These are phyloP conservation scores for Calameuta pallipes DNA, from an alignment of 2,888 invertebrate species.

Conservation along the genomic window DNA sequence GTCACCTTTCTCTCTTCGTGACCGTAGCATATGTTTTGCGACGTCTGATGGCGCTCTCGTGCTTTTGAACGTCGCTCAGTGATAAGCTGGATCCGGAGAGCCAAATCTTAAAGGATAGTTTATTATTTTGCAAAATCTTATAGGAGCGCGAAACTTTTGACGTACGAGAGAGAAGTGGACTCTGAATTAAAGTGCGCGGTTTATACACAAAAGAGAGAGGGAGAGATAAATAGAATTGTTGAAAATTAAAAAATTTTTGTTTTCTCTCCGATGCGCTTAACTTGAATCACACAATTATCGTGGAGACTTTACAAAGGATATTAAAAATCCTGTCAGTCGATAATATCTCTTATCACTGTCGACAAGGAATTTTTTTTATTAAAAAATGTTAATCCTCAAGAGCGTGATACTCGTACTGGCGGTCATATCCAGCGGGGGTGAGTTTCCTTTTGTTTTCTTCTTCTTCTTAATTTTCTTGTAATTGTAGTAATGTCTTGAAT, in stretches of 20 bases:
- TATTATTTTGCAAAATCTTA: background rate
- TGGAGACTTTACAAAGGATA: background rate
- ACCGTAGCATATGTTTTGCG: conserved; percentile 63
- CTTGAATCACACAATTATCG: background rate
- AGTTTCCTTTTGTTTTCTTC: conserved; percentile 34
- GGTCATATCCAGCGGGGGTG: conserved; percentile 51
- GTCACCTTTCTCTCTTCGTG: conserved; percentile 65
- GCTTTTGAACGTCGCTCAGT: conserved; percentile 36
- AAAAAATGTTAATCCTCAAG: conserved; percentile 49
- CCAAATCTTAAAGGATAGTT: background rate
- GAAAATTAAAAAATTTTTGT: background rate
- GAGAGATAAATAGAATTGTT: background rate
- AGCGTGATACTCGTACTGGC: conserved; percentile 49
- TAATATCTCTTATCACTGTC: background rate
- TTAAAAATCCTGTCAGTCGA: background rate
- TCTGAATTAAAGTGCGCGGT: background rate
- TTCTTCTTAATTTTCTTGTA: background rate
- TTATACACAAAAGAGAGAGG: background rate
- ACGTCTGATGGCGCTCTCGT: conserved; percentile 36
- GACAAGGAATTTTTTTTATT: background rate
- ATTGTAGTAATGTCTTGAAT: background rate
- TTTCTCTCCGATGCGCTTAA: background rate
- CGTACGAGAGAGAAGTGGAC: background rate
- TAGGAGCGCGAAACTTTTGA: background rate
- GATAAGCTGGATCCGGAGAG: conserved; percentile 13